A percentile compares a stretch with the other conserved stretches of the same genome.
phyloP scores from a whole-genome alignment of 1,140 invertebrate species.

The Daktulosphaira vitifoliae region DNA sequence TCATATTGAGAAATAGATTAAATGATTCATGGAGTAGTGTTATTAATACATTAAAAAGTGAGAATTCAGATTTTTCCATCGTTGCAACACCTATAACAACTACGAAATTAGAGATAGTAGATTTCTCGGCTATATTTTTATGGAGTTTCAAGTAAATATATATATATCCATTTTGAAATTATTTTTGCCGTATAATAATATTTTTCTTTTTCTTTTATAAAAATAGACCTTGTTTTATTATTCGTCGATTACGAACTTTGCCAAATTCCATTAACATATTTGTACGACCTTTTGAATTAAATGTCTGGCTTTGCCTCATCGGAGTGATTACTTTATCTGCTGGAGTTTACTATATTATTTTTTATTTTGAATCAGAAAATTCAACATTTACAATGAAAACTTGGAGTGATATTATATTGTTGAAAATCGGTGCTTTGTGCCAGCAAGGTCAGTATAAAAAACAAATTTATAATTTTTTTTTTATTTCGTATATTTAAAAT shows the following conservation, averaged over 20 bases:
- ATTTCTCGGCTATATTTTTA: neutral
- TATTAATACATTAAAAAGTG: neutral
- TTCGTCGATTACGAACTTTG: neutral
- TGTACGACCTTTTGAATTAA: neutral
- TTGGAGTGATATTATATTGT: constrained; percentile 3
- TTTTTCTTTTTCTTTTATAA: too few species aligned
- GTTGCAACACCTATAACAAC: neutral
- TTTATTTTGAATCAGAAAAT: neutral
- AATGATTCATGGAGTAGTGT: constrained; percentile 10
- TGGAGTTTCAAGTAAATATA: neutral
- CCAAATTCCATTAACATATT: constrained; percentile 1
- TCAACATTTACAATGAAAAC: neutral
- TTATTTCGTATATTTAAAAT: too few species aligned
- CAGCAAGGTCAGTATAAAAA: constrained; percentile 22
- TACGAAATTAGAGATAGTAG: neutral
- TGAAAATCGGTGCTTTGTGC: constrained; percentile 14
- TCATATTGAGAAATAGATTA: neutral
- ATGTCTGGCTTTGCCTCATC: constrained; percentile 4
- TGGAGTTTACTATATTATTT: constrained; percentile 2
- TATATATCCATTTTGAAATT: too few species aligned
- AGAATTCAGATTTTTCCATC: constrained; percentile 11
- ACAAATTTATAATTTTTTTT: neutral
- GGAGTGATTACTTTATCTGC: neutral
- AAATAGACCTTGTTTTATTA: constrained; percentile 6
- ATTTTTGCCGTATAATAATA: too few species aligned